Base-by-base conservation (phyloP, 2,797 vertebrate genomes). In the Manis javanica region DNA sequence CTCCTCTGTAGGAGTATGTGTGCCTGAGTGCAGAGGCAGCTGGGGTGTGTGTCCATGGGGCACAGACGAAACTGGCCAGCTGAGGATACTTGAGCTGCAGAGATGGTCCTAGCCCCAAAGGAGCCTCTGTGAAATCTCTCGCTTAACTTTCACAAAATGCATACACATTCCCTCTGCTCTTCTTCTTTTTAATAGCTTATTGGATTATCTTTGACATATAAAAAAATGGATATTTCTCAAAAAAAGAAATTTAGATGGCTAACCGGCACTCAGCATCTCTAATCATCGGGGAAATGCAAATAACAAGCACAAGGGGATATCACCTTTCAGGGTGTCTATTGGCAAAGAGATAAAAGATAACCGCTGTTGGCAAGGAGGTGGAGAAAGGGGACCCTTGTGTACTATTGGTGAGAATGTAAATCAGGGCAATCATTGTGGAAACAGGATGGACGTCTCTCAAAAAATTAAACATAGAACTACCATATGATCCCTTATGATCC, bases 1-100 rank as follows among this genome's bases (percentile, higher is more conserved):
- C 37, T 29, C 13, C 16, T 66, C 7, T 15, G 14, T 29, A 51
- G 16, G 21, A 24, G 14, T 4, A 15, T 14, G 13, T 6, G 23
- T 42, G 14, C 31, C 29, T 31, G 0, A 10, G 34, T 0, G 0
- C 12, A 21, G 16, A 57, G 11, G 26, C 3, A 0, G 2, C 1
- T 1, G n/a, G 55, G 3, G 21, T 14, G 46, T 1, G 2, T 29
- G 63, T 78, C 61, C 29, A 5, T 31, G 24, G 46, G 91, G 7
- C 18, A 12, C 7, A 5, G 57, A 23, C 29, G 16, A 42, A 66
- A 63, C 46, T 5, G 37, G 31, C 23, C 29, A 16, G 63, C 63
- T 42, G 12, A 55, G 66, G 29, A 26, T 3, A 49, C 42, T 8
- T 18, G 42, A 34, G 51, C 46, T 34, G 5, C 31, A 63, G 91